A percentile compares a stretch with the other conserved stretches of the same genome.
Conservation (phyloP, 2,113 vertebrate species). For the Candoia aspera region DNA sequence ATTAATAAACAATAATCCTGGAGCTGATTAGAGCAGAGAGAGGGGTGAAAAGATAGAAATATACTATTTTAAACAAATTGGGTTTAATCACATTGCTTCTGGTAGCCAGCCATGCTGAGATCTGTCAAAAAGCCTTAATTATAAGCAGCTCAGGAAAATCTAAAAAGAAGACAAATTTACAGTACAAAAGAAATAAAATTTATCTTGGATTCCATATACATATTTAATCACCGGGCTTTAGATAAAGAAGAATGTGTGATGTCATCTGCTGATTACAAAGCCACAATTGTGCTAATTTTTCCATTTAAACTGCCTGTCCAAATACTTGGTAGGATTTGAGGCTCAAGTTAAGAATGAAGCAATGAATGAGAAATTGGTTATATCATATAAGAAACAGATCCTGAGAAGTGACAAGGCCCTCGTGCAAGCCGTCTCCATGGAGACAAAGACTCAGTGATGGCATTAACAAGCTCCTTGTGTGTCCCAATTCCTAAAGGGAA, state of each 20-base stretch:
- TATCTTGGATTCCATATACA: slow-evolving; percentile 60
- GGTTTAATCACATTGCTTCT: slow-evolving; percentile 30
- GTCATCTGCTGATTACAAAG: slow-evolving; percentile 18
- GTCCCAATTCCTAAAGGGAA: neutral
- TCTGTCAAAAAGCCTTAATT: slow-evolving; percentile 66
- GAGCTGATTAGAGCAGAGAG: slow-evolving; percentile 46
- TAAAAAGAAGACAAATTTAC: slow-evolving; percentile 51
- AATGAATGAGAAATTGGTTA: neutral
- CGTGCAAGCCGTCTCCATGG: neutral
- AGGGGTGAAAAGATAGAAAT: slow-evolving; percentile 5
- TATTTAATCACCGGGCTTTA: slow-evolving; percentile 62
- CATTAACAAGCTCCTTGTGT: neutral
- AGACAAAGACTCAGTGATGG: neutral
- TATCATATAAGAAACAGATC: neutral
- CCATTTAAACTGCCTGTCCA: neutral
- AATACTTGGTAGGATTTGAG: neutral
- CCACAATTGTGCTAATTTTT: accelerated
- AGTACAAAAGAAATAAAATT: slow-evolving; percentile 69
- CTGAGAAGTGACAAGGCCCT: neutral
- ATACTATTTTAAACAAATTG: slow-evolving; percentile 27
- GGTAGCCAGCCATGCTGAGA: slow-evolving; percentile 50
- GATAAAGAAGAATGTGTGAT: slow-evolving; percentile 62
- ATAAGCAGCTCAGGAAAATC: slow-evolving; percentile 51
- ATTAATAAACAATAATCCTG: slow-evolving; percentile 57
- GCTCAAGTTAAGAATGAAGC: neutral